Base-by-base conservation (phyloP, 2,888 invertebrate species). In the Spodoptera littoralis region DNA sequence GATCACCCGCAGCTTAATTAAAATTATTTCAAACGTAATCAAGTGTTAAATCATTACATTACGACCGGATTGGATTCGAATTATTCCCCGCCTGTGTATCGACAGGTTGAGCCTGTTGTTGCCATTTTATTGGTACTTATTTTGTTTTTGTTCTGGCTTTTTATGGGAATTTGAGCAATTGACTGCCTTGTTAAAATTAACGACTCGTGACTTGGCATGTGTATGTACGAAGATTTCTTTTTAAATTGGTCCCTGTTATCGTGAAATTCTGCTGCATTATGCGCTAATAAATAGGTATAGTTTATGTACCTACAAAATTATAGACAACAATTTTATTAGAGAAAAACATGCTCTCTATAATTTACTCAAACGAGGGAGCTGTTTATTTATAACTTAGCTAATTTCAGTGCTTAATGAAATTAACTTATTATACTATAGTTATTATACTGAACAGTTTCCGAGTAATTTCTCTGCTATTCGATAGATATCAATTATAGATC, bases 1-100 rank as follows among this genome's bases (percentile, higher is more conserved):
- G 54, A 64, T 68, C 56, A 62, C 65, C 76, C 72, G 68, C 64
- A 68, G 64, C 62, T 58, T 58, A 51, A 71, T 68, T 61, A 60
- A 68, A 75, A 58, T 60, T 43, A 65, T 75, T 72, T 62, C 55
- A 61, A 64, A 74, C 43, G 56, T 60, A 75, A 71, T 74, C 56
- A 56, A 58, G 50, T 71, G 71, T 75, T 45, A 68, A 76, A 55
- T 76, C 41, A 47, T 70, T 50, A 50, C 36, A 47, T 56, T 42
- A 30, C 11, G 22, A 4, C 48, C 18, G 45, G 3, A 22, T 43
- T 22, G 11, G n/a, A 53, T 49, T 43, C 11, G 18, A 24, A 64
- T 64, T 45, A 45, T 24, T 45, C 45, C 43, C 36, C 12, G 46
- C 45, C 8, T 45, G 27, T 49, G n/a, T 49, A 59, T 43, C 22